phyloP scores from a whole-genome alignment of 1,140 invertebrate genomes.

The Rhopalosiphum padi region DNA sequence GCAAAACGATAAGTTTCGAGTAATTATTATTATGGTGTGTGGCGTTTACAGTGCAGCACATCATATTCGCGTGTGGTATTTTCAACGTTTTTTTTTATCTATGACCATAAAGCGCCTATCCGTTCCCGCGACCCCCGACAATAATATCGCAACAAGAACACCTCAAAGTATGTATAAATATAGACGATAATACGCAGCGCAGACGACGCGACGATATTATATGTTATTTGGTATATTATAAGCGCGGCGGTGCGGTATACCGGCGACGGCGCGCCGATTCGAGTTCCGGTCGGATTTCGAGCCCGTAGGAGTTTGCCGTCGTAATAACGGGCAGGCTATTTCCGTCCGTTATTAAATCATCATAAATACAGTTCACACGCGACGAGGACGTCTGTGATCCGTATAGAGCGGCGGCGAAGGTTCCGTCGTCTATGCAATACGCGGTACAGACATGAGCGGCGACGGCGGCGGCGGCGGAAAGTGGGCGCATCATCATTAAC shows the following conservation, averaged over 20 bases:
- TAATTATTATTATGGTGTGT: no score
- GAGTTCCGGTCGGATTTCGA: constrained; percentile 4
- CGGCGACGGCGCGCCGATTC: not conserved
- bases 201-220: no score
- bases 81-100: no score
- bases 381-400: constrained; percentile 10
- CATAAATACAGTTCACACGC: not conserved
- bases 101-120: no score
- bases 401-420: not conserved
- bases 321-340: not conserved
- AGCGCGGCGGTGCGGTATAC: no score
- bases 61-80: no score
- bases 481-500: constrained; percentile 11
- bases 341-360: constrained; percentile 22
- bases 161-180: no score
- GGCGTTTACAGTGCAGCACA: no score
- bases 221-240: not conserved
- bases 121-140: no score
- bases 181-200: no score
- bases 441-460: not conserved
- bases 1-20: no score
- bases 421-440: not conserved
- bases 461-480: not conserved
- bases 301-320: not conserved
- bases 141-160: no score